A percentile compares a stretch with the other conserved stretches of the same genome.
Evolutionary conservation across 2,113 vertebrate genomes (phyloP).

Genomic region (Gasterosteus aculeatus): DNA sequence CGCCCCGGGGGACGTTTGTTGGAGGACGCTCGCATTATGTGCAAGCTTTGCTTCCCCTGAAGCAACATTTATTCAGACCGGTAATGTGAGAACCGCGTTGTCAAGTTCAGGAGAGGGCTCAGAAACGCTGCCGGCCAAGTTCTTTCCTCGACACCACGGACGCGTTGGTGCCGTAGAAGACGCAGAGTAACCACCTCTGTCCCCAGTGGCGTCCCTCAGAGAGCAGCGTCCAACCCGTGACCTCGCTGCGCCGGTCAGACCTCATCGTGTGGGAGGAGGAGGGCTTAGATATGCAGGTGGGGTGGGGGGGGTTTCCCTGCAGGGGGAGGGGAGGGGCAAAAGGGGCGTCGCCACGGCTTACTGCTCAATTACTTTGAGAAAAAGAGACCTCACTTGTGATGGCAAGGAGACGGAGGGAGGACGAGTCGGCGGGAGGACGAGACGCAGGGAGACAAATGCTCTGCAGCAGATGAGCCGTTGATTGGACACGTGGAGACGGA

Average conservation of each 20-base stretch:
- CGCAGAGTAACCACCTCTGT: neutral
- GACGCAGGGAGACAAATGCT: constrained; percentile 8
- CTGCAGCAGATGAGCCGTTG: constrained; percentile 10
- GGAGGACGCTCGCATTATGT: neutral
- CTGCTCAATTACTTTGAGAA: constrained; percentile 51
- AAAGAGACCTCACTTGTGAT: constrained; percentile 27
- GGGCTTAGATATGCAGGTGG: constrained; percentile 3
- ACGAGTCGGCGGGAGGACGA: neutral
- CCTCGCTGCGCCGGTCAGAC: constrained; percentile 1
- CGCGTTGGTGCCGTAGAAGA: neutral
- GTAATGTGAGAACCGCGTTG: no score
- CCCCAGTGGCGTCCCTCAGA: neutral
- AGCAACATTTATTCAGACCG: neutral
- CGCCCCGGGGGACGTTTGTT: neutral
- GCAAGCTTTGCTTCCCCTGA: neutral
- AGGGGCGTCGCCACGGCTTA: constrained; percentile 36
- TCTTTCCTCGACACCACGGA: neutral
- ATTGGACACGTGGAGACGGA: constrained; percentile 2
- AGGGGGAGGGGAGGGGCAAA: constrained; percentile 50
- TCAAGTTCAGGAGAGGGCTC: no score
- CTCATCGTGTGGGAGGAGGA: neutral
- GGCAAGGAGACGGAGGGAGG: constrained; percentile 32
- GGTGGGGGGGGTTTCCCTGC: constrained; percentile 16
- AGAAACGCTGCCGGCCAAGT: neutral
- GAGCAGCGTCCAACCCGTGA: constrained; percentile 27